Conservation (phyloP, 2,797 vertebrate species). For the Mycteria americana region DNA sequence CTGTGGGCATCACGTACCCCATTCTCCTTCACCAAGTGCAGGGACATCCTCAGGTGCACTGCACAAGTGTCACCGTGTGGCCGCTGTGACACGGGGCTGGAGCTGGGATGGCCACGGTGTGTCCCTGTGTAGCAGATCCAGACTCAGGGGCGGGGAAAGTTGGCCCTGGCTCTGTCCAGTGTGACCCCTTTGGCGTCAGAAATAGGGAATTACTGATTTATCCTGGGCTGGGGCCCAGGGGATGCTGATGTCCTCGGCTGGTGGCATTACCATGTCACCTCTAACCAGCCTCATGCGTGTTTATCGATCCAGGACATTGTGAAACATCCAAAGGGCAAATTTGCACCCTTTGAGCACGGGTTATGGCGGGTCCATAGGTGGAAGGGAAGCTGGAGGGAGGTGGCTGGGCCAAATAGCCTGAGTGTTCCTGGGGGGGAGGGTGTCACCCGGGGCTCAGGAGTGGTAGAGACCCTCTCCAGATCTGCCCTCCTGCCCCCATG, state of each 20-base stretch:
- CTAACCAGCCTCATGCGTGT: background rate
- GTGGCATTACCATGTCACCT: background rate
- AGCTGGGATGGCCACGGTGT: background rate
- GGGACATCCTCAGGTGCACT: background rate
- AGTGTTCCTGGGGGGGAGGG: rapidly evolving
- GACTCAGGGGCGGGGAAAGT: background rate
- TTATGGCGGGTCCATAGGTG: rapidly evolving
- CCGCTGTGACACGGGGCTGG: background rate
- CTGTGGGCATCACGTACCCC: rapidly evolving
- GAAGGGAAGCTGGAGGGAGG: background rate
- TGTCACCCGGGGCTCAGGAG: rapidly evolving
- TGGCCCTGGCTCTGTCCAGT: background rate
- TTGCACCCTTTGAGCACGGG: background rate
- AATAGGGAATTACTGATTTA: background rate
- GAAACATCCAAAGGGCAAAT: slow-evolving; percentile 8
- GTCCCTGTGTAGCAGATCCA: background rate
- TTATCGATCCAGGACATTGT: background rate
- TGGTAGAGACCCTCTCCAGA: background rate
- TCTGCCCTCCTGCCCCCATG: background rate
- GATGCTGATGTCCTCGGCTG: background rate
- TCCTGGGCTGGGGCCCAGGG: background rate
- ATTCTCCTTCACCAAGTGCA: background rate
- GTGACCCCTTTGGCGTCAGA: background rate
- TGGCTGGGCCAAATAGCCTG: background rate
- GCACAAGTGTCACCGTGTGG: background rate